Evolutionary conservation across 2,888 invertebrate genomes (phyloP).

Genomic region (Pinctada fucata): DNA sequence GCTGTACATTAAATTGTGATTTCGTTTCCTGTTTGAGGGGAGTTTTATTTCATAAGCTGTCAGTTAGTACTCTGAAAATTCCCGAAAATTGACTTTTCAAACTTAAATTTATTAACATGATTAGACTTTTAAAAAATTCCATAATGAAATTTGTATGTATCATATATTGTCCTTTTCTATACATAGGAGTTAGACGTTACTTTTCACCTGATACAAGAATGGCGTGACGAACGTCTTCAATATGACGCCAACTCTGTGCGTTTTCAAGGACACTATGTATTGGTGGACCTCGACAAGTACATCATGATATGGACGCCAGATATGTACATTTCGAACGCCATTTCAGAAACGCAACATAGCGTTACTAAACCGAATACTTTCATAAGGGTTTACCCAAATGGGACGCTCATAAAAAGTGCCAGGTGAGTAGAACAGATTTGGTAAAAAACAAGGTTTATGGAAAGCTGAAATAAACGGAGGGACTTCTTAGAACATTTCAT

Average conservation of each 20-base stretch:
- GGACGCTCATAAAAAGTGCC: slow-evolving; percentile 21
- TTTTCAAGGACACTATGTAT: slow-evolving; percentile 11
- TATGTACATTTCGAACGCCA: slow-evolving; percentile 21
- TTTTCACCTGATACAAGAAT: slow-evolving; percentile 23
- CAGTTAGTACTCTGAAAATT: no score
- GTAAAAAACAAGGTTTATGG: no score
- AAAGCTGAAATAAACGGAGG: no score
- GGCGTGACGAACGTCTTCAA: slow-evolving; percentile 19
- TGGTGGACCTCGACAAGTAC: slow-evolving; percentile 14
- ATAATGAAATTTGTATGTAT: no score
- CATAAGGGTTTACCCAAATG: slow-evolving; percentile 30
- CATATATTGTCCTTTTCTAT: no score
- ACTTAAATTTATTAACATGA: no score
- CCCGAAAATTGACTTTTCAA: no score
- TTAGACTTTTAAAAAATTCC: no score
- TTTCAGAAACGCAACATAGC: slow-evolving; percentile 15
- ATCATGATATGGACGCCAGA: slow-evolving; percentile 28
- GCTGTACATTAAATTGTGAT: no score
- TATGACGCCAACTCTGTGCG: slow-evolving; percentile 13
- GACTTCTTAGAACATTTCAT: no score
- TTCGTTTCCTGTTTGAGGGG: no score
- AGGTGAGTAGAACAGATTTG: slow-evolving; percentile 8
- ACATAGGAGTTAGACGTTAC: slow-evolving; percentile 15
- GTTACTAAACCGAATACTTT: slow-evolving; percentile 28
- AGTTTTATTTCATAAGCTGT: no score